These are phyloP conservation scores for Nemurella pictetii DNA, from an alignment of 2,888 invertebrate genomes.

Conservation along the genomic window DNA sequence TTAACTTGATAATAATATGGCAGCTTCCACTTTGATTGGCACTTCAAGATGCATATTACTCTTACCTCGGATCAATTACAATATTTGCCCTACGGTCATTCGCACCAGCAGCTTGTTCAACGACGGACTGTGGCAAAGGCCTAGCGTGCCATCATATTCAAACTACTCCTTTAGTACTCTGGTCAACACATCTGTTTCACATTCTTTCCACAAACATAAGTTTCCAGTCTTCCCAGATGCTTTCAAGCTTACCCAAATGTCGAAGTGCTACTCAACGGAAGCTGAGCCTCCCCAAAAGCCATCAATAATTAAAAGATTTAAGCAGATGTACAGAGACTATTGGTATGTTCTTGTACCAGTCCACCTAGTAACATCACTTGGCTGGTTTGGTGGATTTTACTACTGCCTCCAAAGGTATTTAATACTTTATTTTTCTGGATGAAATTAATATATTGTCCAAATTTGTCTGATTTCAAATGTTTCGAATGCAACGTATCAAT, in stretches of 20 bases:
- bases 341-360: slow-evolving; percentile 97
- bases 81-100: neutral
- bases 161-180: neutral
- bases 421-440: neutral
- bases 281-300: slow-evolving; percentile 53
- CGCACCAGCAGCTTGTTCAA: neutral
- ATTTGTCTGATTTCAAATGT: slow-evolving; percentile 1
- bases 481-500: too few relatives aligned
- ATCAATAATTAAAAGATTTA: slow-evolving; percentile 79
- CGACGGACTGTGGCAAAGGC: neutral
- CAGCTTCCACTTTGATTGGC: neutral
- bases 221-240: neutral
- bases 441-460: slow-evolving; percentile 2
- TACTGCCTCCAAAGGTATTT: slow-evolving; percentile 51
- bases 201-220: neutral
- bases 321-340: slow-evolving; percentile 90
- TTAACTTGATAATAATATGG: neutral
- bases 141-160: neutral
- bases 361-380: slow-evolving; percentile 81
- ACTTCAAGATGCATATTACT: neutral
- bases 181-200: neutral
- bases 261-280: neutral
- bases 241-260: neutral
- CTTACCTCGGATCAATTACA: neutral
- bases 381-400: slow-evolving; percentile 90